Evolutionary conservation across 1,140 invertebrate genomes (phyloP).

Genomic region (Pteromalus puparum): DNA sequence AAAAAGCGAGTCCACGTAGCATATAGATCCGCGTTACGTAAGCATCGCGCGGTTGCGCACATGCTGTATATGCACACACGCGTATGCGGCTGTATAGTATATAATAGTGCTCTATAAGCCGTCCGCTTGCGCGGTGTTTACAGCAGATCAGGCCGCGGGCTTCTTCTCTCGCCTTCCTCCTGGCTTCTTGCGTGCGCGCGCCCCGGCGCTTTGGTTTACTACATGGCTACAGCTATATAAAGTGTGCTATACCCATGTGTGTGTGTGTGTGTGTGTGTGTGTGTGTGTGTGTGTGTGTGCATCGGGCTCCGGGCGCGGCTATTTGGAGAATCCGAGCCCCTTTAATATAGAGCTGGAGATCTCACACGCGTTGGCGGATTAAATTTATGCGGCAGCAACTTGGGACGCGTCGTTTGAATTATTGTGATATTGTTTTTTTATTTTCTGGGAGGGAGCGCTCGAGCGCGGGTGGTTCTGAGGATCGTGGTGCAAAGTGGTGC

Average conservation of each 20-base stretch:
- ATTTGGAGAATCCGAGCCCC: neutral
- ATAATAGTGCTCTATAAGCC: neutral
- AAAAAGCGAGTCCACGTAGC: neutral
- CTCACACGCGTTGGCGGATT: neutral
- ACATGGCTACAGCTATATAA: neutral
- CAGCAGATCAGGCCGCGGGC: neutral
- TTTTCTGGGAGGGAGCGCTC: too few relatives aligned
- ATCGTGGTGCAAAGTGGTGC: too few relatives aligned
- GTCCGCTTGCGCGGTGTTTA: neutral
- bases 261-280: neutral
- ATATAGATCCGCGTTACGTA: neutral
- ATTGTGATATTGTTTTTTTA: too few relatives aligned
- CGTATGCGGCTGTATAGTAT: neutral
- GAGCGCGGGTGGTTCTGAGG: too few relatives aligned
- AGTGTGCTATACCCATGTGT: neutral
- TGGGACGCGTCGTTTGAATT: neutral
- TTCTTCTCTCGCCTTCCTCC: neutral
- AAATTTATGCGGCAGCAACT: neutral
- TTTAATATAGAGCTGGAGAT: neutral
- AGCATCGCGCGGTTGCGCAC: neutral
- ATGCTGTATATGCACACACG: neutral
- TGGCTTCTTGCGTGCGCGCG: neutral
- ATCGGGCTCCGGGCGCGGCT: neutral
- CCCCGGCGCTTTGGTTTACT: neutral
- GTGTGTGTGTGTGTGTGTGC: neutral